phyloP scores from a whole-genome alignment of 2,797 vertebrate species.

The Acanthornis magna region DNA sequence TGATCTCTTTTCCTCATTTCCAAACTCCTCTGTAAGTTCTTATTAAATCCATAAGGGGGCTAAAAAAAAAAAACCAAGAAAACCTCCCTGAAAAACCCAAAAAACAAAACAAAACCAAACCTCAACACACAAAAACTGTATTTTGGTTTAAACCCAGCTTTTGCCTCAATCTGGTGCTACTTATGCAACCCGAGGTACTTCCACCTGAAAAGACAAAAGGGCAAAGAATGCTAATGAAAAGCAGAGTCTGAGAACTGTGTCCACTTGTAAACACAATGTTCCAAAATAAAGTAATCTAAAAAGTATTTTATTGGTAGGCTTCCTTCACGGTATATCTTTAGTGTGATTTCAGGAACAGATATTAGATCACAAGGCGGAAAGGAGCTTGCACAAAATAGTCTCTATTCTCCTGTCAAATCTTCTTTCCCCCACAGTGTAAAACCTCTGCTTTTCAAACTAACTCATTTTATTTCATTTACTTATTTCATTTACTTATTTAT shows the following conservation, averaged over 20 bases:
- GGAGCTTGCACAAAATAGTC: background rate
- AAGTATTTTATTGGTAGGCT: rapidly evolving
- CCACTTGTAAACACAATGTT: background rate
- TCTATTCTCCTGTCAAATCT: background rate
- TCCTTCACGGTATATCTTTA: background rate
- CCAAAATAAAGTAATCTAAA: background rate
- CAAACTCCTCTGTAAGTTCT: background rate
- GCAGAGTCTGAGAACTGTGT: background rate
- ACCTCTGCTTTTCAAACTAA: background rate
- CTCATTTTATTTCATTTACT: background rate
- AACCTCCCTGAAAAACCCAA: too few species aligned
- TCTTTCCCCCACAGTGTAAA: background rate
- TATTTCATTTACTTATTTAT: slow-evolving; percentile 27
- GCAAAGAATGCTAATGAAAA: background rate
- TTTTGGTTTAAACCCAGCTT: background rate
- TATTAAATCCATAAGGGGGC: background rate
- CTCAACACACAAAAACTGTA: background rate
- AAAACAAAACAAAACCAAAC: background rate
- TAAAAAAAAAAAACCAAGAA: too few species aligned
- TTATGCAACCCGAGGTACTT: background rate
- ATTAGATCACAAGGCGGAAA: background rate
- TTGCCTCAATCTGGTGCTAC: background rate
- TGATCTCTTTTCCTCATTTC: background rate
- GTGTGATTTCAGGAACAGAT: background rate
- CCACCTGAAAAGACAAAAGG: background rate